Evolutionary conservation across 2,888 invertebrate species (phyloP), one percentile per base, ranked within the genome.

Genomic region (Boloria selene): DNA sequence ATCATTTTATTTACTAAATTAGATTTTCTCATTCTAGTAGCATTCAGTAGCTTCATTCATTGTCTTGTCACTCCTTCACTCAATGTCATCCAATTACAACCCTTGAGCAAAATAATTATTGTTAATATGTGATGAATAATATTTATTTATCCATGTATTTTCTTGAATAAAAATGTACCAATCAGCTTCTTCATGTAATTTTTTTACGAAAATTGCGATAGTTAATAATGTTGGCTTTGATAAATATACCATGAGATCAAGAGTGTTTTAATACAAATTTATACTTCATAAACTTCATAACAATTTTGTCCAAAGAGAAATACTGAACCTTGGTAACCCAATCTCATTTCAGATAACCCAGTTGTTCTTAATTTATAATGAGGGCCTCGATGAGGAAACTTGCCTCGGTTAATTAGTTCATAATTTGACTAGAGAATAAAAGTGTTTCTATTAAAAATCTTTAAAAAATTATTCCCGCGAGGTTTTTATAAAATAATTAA

Each of bases 331-430:
- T 38, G 60, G 67, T 69, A 60, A 63, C 61, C 65, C 75, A 72
- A 77, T 74, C 74, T 75, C 74, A 75, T 79, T 78, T 76, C 74
- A 78, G 75, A 78, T 76, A 77, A 76, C 77, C 74, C 73, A 75
- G 72, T 73, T 77, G 77, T 68, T 68, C 65, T 68, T 68, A 68
- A 68, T 77, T 77, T 78, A 75, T 76, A 73, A 75, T 72, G 73
- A 75, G 73, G 64, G 74, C 73, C 62, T 65, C 65, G 60, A 62
- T 68, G 65, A 58, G 62, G 31, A 63, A 76, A 73, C 77, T 77
- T 71, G 74, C 75, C 77, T 74, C 69, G 74, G 75, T 77, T 79
- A 81, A 80, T 81, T 79, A 79, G 72, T 70, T 75, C 71, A 65
- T 79, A 77, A 78, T 78, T 74, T 73, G 72, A 71, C 72, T 68